Conservation (phyloP, 2,113 vertebrate species). For the Phylloscopus whistleri region DNA sequence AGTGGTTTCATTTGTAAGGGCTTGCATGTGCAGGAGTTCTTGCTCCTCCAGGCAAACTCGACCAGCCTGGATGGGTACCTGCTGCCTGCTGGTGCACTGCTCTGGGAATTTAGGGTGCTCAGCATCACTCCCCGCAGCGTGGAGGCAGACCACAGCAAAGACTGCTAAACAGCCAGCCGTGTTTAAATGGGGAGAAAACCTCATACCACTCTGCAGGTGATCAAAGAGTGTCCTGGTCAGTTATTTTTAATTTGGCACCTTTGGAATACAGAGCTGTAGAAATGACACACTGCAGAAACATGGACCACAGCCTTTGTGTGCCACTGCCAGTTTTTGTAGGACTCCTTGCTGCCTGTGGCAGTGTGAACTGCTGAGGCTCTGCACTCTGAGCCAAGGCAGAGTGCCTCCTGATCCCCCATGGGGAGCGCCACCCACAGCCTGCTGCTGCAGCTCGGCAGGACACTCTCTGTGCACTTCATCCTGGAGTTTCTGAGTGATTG, state of each 20-base stretch:
- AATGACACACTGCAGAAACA: neutral
- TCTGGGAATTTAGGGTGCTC: neutral
- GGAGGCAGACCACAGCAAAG: neutral
- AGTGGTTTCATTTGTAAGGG: neutral
- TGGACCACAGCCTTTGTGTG: neutral
- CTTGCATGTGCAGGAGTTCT: neutral
- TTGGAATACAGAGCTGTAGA: neutral
- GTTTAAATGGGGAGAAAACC: neutral
- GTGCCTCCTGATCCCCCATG: neutral
- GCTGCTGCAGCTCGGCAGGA: neutral
- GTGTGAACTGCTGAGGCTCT: neutral
- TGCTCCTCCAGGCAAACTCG: neutral
- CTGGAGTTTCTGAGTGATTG: neutral
- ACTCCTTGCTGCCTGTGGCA: neutral
- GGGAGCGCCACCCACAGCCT: neutral
- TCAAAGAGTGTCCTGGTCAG: neutral
- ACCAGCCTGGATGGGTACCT: neutral
- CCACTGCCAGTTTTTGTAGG: neutral
- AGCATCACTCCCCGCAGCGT: neutral
- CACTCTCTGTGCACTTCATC: neutral
- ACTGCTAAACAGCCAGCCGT: neutral
- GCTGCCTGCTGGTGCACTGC: neutral
- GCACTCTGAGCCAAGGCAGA: neutral
- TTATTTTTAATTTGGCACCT: neutral
- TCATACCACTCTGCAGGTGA: rapidly evolving